Evolutionary conservation across 2,888 invertebrate species (phyloP).

Genomic region (Zaprionus obscuricornis): DNA sequence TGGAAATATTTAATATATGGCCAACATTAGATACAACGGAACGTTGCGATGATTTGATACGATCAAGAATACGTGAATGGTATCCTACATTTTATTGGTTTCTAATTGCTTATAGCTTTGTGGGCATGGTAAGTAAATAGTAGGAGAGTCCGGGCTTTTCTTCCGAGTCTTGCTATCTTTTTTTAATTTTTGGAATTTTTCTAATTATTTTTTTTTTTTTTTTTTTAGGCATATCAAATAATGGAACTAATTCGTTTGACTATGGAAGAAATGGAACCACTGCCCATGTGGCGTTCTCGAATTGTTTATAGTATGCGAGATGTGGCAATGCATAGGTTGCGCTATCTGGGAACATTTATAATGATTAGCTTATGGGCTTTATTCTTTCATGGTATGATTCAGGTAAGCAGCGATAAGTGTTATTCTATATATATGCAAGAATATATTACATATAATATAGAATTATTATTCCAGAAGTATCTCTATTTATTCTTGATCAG

Average conservation of each 20-base stretch:
- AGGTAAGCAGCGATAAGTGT: too few species aligned
- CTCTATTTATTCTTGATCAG: too few species aligned
- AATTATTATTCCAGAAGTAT: too few species aligned
- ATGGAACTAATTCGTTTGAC: background rate
- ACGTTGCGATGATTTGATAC: background rate
- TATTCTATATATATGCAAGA: too few species aligned
- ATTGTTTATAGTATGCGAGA: background rate
- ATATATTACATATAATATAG: too few species aligned
- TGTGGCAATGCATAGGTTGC: background rate
- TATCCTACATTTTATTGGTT: background rate
- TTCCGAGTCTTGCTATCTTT: constrained; percentile 11
- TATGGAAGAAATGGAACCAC: background rate
- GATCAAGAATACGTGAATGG: background rate
- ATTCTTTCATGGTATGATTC: too few species aligned
- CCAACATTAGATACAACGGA: background rate
- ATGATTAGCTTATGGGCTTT: constrained; percentile 1
- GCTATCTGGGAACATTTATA: background rate
- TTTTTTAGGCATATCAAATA: background rate
- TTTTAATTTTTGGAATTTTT: too few species aligned
- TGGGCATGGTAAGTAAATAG: constrained; percentile 3
- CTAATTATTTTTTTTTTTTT: too few species aligned
- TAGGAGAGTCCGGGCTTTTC: constrained; percentile 1
- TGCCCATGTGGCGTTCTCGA: constrained; percentile 6
- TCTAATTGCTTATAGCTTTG: constrained; percentile 2
- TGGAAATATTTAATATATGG: too few species aligned